phyloP scores from a whole-genome alignment of 2,113 vertebrate genomes.

The Oncorhynchus kisutch region DNA sequence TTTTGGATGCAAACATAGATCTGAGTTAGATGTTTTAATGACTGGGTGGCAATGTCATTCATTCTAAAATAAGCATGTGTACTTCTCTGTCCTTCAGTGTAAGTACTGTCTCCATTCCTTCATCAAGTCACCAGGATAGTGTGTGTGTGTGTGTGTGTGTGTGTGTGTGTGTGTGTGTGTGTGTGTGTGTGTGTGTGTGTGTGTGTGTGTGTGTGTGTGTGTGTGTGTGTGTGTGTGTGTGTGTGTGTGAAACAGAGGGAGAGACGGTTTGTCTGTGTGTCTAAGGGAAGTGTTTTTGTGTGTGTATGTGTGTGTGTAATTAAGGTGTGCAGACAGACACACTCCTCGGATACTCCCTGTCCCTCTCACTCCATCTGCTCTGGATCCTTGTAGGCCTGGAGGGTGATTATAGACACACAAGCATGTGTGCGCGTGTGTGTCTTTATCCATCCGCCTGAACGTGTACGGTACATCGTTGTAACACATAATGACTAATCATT shows the following conservation, averaged over 20 bases:
- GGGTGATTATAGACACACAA: constrained; percentile 33
- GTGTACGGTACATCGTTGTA: too few relatives aligned
- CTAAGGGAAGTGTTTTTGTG: constrained; percentile 12
- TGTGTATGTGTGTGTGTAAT: constrained; percentile 12
- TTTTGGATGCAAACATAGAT: too few relatives aligned
- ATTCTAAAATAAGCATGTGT: too few relatives aligned
- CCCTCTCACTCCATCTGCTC: constrained; percentile 59
- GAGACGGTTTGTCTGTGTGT: background rate
- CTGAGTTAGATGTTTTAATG: too few relatives aligned
- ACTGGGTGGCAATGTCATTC: too few relatives aligned
- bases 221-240: background rate
- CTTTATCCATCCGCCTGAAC: too few relatives aligned
- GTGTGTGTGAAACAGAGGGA: background rate
- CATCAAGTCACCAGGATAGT: too few relatives aligned
- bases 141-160: too few relatives aligned
- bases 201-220: background rate
- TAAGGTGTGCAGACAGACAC: constrained; percentile 20
- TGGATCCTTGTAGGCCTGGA: constrained; percentile 41
- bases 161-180: too few relatives aligned
- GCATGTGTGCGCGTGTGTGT: background rate
- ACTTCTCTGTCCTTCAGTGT: too few relatives aligned
- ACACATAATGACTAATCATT: too few relatives aligned
- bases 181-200: background rate
- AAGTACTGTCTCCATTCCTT: too few relatives aligned
- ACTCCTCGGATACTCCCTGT: constrained; percentile 50